These are phyloP conservation scores for Sebastes minor DNA, from an alignment of 2,797 vertebrate species.

Conservation along the genomic window DNA sequence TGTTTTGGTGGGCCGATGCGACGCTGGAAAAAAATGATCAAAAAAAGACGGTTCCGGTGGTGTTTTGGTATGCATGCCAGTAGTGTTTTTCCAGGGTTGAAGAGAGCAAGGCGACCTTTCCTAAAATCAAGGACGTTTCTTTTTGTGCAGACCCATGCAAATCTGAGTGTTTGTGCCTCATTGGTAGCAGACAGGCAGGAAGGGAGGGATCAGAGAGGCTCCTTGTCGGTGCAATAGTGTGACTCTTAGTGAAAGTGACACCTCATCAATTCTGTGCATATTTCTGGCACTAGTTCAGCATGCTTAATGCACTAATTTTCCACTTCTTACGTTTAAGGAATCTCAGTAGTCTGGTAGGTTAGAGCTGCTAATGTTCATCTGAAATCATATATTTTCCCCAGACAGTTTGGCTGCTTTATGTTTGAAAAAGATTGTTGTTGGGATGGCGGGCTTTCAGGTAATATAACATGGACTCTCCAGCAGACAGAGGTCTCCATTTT, in stretches of 20 bases:
- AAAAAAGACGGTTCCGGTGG: slow-evolving; percentile 13
- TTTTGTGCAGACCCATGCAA: slow-evolving; percentile 76
- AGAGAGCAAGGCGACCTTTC: slow-evolving; percentile 76
- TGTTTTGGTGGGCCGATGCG: slow-evolving; percentile 44
- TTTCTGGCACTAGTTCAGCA: slow-evolving; percentile 77
- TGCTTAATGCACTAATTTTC: slow-evolving; percentile 74
- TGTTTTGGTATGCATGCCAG: slow-evolving; percentile 53
- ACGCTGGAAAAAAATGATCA: neutral
- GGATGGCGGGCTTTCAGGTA: neutral
- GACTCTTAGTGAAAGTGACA: slow-evolving; percentile 86
- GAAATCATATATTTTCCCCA: neutral
- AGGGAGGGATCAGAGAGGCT: slow-evolving; percentile 80
- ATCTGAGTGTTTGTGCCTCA: slow-evolving; percentile 76
- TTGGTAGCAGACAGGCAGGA: slow-evolving; percentile 75
- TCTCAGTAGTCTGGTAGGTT: slow-evolving; percentile 47
- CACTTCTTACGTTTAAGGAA: slow-evolving; percentile 59
- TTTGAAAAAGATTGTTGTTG: neutral
- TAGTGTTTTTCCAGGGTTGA: slow-evolving; percentile 61
- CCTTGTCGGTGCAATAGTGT: slow-evolving; percentile 79
- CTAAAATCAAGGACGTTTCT: slow-evolving; percentile 79
- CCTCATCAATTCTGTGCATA: slow-evolving; percentile 85
- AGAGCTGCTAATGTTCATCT: slow-evolving; percentile 46
- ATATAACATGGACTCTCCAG: neutral
- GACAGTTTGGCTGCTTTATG: neutral
- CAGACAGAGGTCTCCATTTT: neutral